Evolutionary conservation across 2,797 vertebrate genomes (phyloP), one percentile per base, ranked within the genome.

Genomic region (Etheostoma nigrum): DNA sequence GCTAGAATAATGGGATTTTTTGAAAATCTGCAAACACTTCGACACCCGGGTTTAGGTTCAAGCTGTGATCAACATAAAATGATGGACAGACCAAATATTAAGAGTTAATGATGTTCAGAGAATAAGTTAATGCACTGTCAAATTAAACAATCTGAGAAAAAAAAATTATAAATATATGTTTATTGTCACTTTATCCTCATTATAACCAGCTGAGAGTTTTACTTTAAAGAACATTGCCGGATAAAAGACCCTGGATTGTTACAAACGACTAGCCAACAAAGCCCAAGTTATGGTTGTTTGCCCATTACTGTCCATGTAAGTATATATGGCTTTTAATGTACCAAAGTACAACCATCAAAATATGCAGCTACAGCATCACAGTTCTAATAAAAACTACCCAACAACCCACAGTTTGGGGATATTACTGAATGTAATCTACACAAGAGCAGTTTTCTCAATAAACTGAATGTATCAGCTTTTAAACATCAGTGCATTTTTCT

Each of bases 341-440:
- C 14, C 5, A 61, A 73, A 61, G 4, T 8, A 53, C 45, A 72
- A 62, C 6, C 59, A 55, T 40, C 7, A 60, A 69, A 73, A 66
- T n/a, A 65, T 23, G 25, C 40, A 51, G 68, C 64, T 27, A 14
- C 21, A 66, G 44, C 44, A 69, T 27, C 33, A 40, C 11, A 67
- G 57, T 55, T 82, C 10, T 36, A 58, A 55, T 40, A 69, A 55
- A 51, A 60, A 36, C 16, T 44, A 67, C 3, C 54, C 8, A 23
- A 71, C 60, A 68, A 53, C 44, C 27, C 30, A 55, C 1, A 47
- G 65, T 66, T 30, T 52, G 42, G 27, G 40, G 12, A 42, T 59
- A 67, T 7, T 62, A 55, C 60, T 75, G 19, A 67, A 61, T 69
- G 25, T 57, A 45, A 80, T 64, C 36, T 33, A 48, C 6, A 53